These are phyloP conservation scores for Gorsachius goisagi DNA, from an alignment of 2,113 vertebrate genomes.

Conservation along the genomic window DNA sequence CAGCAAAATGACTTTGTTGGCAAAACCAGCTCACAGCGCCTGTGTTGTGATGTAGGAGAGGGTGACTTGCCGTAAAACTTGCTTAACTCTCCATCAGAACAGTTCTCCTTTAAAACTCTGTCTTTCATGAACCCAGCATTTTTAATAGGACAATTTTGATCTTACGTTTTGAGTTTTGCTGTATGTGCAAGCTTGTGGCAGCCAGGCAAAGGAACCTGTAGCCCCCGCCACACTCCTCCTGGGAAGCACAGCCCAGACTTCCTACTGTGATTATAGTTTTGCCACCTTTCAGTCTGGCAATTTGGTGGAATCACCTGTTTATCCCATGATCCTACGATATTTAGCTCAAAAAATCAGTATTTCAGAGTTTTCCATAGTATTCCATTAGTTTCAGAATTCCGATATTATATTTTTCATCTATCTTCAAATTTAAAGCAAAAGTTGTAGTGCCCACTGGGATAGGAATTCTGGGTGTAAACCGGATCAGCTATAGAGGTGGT, in stretches of 20 bases:
- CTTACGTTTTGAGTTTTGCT: background rate
- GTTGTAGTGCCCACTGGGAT: background rate
- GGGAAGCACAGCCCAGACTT: background rate
- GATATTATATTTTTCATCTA: background rate
- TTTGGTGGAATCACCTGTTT: background rate
- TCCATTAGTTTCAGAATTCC: background rate
- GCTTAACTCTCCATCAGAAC: background rate
- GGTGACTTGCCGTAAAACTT: background rate
- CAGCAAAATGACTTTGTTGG: background rate
- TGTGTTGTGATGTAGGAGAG: background rate
- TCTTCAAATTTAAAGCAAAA: background rate
- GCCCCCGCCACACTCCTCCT: background rate
- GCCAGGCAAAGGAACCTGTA: background rate
- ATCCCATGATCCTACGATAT: background rate
- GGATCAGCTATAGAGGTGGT: background rate
- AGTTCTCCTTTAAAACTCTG: background rate
- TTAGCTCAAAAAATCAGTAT: background rate
- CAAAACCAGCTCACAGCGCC: background rate
- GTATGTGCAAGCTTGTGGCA: fast-evolving
- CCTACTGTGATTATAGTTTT: background rate
- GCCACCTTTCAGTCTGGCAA: background rate
- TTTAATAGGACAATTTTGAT: background rate
- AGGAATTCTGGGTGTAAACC: background rate
- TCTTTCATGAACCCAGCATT: background rate
- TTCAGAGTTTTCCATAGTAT: background rate